phyloP scores from a whole-genome alignment of 1,140 invertebrate genomes.

The Drosophila nebulosa region DNA sequence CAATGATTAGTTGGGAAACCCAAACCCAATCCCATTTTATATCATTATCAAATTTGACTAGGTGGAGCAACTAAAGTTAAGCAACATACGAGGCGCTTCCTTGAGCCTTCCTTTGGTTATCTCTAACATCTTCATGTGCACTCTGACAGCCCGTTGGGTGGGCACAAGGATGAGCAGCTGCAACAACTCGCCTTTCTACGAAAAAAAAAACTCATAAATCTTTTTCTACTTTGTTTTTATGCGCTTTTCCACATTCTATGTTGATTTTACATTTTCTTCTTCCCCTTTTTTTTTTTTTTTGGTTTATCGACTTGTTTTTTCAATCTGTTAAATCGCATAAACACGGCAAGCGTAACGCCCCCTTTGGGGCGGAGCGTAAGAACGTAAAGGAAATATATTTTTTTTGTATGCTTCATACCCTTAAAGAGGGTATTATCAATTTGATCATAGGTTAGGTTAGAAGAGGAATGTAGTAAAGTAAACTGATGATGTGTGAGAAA shows the following conservation, averaged over 20 bases:
- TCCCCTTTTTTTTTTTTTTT: constrained; percentile 1
- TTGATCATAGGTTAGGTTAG: no score
- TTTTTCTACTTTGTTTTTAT: constrained; percentile 5
- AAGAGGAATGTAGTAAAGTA: no score
- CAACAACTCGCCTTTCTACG: constrained; percentile 8
- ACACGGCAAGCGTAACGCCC: constrained; percentile 1
- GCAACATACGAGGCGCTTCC: no score
- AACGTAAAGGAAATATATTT: neutral
- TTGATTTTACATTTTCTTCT: neutral
- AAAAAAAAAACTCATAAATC: constrained; percentile 19
- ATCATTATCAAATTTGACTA: no score
- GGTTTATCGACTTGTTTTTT: constrained; percentile 51
- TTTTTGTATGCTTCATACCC: neutral
- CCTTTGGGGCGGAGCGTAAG: neutral
- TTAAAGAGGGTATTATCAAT: neutral
- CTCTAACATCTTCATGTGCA: neutral
- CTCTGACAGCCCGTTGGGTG: no score
- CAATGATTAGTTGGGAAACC: no score
- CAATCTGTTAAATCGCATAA: constrained; percentile 54
- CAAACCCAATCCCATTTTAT: no score
- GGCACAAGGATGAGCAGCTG: constrained; percentile 2
- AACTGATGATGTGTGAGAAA: no score
- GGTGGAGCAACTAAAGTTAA: neutral
- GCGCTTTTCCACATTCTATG: neutral
- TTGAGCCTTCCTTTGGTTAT: neutral